A percentile compares a stretch with the other conserved stretches of the same genome.
phyloP scores from a whole-genome alignment of 2,797 vertebrate species.

The Takifugu rubripes region DNA sequence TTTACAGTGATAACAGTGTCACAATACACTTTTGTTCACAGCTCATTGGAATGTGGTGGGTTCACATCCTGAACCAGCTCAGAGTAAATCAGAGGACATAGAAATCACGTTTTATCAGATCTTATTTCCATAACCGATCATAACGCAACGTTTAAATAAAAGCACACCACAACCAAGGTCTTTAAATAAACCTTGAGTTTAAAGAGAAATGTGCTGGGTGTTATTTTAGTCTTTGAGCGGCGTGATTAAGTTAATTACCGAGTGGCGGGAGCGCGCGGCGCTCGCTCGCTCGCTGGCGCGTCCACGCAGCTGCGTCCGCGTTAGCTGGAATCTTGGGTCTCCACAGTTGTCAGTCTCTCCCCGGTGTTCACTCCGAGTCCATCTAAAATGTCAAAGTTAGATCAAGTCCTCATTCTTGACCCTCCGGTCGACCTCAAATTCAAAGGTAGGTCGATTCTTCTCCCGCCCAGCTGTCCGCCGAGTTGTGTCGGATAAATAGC shows the following conservation, averaged over 20 bases:
- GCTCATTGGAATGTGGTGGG: too few relatives aligned
- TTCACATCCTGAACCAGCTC: too few relatives aligned
- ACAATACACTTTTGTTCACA: too few relatives aligned
- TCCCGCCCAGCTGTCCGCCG: background rate
- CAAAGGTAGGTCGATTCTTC: constrained; percentile 81
- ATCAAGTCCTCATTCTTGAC: constrained; percentile 87
- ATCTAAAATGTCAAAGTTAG: constrained; percentile 87
- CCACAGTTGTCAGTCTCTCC: constrained; percentile 64
- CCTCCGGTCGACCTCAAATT: constrained; percentile 93
- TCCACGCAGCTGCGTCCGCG: constrained; percentile 34
- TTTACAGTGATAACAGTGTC: background rate
- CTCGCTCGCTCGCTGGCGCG: constrained; percentile 54
- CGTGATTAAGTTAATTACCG: constrained; percentile 47
- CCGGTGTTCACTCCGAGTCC: constrained; percentile 54
- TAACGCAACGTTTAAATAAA: too few relatives aligned
- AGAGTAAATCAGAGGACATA: too few relatives aligned
- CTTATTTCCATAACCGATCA: too few relatives aligned
- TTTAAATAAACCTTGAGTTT: too few relatives aligned
- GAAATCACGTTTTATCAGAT: too few relatives aligned
- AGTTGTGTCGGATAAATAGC: constrained; percentile 7
- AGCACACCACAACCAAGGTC: too few relatives aligned
- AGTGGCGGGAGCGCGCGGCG: constrained; percentile 60
- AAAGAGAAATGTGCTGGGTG: too few relatives aligned
- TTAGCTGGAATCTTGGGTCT: constrained; percentile 37
- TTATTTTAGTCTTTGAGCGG: constrained; percentile 13